Evolutionary conservation across 1,140 invertebrate genomes (phyloP), one percentile per base, ranked within the genome.

Genomic region (Panonychus citri): DNA sequence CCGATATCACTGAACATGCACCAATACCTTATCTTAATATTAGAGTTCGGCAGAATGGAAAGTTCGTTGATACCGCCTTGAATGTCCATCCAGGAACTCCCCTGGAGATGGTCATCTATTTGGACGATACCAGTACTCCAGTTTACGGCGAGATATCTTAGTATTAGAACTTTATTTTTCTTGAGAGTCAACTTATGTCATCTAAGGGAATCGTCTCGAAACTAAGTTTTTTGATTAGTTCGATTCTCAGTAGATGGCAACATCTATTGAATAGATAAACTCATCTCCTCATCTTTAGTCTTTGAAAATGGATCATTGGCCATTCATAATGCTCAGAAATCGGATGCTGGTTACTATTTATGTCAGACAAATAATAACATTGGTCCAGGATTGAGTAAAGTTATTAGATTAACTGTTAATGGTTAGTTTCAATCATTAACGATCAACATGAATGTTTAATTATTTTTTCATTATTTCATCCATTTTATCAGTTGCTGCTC

Each of bases 321-420:
- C 21, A 72, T 77, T 30, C 63, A 65, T 13, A 60, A 66, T 10
- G 68, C 71, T 2, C 63, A 61, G 50, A 62, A 71, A 64, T 60
- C 48, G 53, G 71, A 78, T 64, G 69, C 74, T 57, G 76, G 76
- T 62, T 68, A 69, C 57, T 77, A 76, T 64, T 72, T 95, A 19
- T 96, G 90, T 68, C 87, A 94, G 72, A 87, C 89, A 43, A 84
- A 85, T 27, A 96, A 96, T 70, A 85, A 25, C 21, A 90, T 95
- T 66, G 89, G 89, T 54, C 84, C 85, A 60, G 87, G 86, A 64
- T 74, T 96, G 12, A 76, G 75, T 61, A 75, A 76, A 66, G 69
- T 75, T 19, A 66, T 76, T n/a, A 66, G 65, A 49, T 65, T 78
- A 15, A 68, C 66, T 15, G 74, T 78, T 7, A 70, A 75, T 59